phyloP scores from a whole-genome alignment of 2,113 vertebrate species.

The Forbesichthys papilliferus region DNA sequence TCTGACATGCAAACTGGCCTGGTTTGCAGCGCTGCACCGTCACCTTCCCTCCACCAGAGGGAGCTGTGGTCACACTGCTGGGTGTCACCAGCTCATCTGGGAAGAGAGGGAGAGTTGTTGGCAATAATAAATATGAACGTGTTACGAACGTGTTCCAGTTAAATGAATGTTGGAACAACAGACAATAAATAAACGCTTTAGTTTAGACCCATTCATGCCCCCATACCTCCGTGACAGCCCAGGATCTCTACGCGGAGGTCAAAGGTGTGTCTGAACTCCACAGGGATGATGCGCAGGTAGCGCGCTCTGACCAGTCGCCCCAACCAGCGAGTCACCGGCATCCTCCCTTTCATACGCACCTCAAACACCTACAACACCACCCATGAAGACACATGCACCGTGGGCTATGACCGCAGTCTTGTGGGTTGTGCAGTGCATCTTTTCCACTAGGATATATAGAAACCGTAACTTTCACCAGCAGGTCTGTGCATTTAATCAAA shows the following conservation, averaged over 20 bases:
- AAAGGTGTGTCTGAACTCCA: conserved; percentile 75
- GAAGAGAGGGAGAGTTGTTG: background rate
- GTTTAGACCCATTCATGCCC: background rate
- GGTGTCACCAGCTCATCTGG: conserved; percentile 72
- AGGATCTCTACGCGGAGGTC: conserved; percentile 79
- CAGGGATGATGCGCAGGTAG: conserved; percentile 78
- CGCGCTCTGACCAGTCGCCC: conserved; percentile 70
- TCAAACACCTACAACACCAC: conserved; percentile 72
- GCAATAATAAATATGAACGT: background rate
- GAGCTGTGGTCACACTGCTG: conserved; percentile 33
- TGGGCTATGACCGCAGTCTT: too few relatives aligned
- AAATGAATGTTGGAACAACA: background rate
- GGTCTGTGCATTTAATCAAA: too few relatives aligned
- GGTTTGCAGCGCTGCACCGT: conserved; percentile 47
- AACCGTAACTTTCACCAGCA: too few relatives aligned
- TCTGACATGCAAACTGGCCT: conserved; percentile 67
- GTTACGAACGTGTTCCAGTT: background rate
- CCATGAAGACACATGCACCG: background rate
- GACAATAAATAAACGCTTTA: too few relatives aligned
- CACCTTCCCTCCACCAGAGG: conserved; percentile 40
- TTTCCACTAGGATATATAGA: too few relatives aligned
- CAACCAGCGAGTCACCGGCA: conserved; percentile 73
- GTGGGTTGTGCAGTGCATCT: too few relatives aligned
- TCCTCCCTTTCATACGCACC: conserved; percentile 73
- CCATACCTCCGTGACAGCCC: conserved; percentile 77